Conservation (phyloP, 2,888 invertebrate species). For the Lochmaea crataegi region DNA sequence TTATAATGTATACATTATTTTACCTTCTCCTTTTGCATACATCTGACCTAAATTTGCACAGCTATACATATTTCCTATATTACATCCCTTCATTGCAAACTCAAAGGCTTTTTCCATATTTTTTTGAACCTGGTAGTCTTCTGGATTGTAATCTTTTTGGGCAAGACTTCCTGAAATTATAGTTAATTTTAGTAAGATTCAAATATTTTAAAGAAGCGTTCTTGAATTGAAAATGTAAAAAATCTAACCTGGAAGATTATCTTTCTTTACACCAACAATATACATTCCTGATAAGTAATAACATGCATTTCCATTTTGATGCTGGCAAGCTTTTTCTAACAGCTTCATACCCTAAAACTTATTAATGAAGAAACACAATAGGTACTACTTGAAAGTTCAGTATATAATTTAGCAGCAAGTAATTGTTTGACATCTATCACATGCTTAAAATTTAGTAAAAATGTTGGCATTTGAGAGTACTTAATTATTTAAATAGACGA, state of each 20-base stretch:
- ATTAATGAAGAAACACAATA: slow-evolving; percentile 26
- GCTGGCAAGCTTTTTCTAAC: slow-evolving; percentile 68
- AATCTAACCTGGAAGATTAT: slow-evolving; percentile 36
- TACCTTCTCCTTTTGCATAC: slow-evolving; percentile 86
- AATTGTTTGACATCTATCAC: no score
- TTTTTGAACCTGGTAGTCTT: slow-evolving; percentile 66
- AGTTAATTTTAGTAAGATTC: background rate
- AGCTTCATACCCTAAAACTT: slow-evolving; percentile 64
- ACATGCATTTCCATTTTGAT: slow-evolving; percentile 69
- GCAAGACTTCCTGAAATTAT: background rate
- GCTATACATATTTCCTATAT: slow-evolving; percentile 84
- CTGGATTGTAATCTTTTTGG: slow-evolving; percentile 30
- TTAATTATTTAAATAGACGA: no score
- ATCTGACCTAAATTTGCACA: slow-evolving; percentile 92
- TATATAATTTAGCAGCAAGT: no score
- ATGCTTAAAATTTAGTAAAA: no score
- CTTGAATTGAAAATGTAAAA: slow-evolving; percentile 47
- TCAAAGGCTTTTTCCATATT: slow-evolving; percentile 84
- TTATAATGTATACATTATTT: slow-evolving; percentile 7
- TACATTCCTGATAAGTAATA: slow-evolving; percentile 85
- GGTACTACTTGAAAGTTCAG: background rate
- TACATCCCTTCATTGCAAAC: slow-evolving; percentile 83
- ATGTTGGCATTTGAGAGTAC: no score
- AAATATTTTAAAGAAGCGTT: no score
- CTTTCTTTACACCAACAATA: slow-evolving; percentile 76